These are phyloP conservation scores for Fregetta grallaria DNA, from an alignment of 2,113 vertebrate species.

Conservation along the genomic window DNA sequence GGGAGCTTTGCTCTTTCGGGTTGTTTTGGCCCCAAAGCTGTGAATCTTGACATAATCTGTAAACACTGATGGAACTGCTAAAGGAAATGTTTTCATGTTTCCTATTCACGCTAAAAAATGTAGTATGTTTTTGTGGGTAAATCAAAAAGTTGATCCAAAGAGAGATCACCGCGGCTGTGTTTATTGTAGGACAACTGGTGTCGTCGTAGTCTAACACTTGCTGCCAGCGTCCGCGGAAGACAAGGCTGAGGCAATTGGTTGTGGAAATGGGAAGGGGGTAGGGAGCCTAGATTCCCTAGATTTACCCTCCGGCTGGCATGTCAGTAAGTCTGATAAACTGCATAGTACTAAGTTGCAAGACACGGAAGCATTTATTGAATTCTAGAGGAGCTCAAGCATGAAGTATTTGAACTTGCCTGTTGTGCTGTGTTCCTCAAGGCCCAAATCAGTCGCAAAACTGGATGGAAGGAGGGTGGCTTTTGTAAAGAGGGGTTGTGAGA, in stretches of 20 bases:
- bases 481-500: not conserved
- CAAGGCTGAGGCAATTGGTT: not conserved
- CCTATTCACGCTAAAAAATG: not conserved
- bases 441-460: not conserved
- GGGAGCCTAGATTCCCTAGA: not conserved
- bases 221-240: fast-evolving
- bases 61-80: not conserved
- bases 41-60: not conserved
- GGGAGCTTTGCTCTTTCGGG: fast-evolving
- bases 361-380: not conserved
- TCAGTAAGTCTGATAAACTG: not conserved
- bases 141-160: not conserved
- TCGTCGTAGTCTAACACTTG: not conserved
- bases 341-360: not conserved
- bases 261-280: not conserved
- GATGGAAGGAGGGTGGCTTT: not conserved
- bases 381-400: not conserved
- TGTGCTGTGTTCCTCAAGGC: not conserved
- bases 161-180: not conserved
- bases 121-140: not conserved
- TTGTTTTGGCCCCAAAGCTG: not conserved
- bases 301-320: not conserved
- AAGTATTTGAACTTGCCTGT: not conserved
- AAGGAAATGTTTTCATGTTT: not conserved
- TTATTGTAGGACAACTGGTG: not conserved